Base-by-base conservation (phyloP, 1,140 invertebrate genomes). In the Habropoda laboriosa region DNA sequence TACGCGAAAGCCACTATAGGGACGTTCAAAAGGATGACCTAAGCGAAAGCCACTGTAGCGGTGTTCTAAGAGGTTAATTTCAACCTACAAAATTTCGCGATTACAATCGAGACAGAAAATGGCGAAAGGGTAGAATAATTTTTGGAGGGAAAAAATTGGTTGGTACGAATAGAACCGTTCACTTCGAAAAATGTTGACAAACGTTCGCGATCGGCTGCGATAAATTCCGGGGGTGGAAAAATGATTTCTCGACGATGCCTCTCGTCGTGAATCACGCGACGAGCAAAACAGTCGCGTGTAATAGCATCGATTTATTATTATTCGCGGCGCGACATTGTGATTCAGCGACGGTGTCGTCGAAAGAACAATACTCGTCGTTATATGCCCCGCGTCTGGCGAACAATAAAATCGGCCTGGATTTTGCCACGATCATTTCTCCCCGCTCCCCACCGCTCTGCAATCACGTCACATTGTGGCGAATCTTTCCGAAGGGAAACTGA, bases 331-430 rank as follows among this genome's bases (percentile, higher is more conserved):
- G 16, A 30, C 32, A 47, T 67, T 67, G 38, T 55, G 64, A 45
- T 47, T 32, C 13, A 10, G 5, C 38, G n/a, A 27, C 12, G 24
- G 42, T 24, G 40, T n/a, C 16, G 51, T 18, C 24, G 30, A 2
- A 57, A 57, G 74, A 68, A 79, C 57, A 79, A 79, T 72, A 49
- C 32, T 6, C 47, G 16, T 79, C 57, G 68, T 79, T 79, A 79
- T 42, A 55, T 30, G 7, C 57, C 12, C 6, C 18, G 8, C 24
- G 32, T 30, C 57, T 24, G 21, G n/a, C 53, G 32, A 40, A 63
- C 57, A 79, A 79, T 72, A 72, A 79, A 79, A 67, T 79, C 67
- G 38, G 1, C 42, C 32, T 32, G 55, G 67, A 61, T 61, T 40
- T 42, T 71, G 10, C 18, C 32, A 30, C 42, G 38, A 51, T 72